phyloP scores from a whole-genome alignment of 2,888 invertebrate species.

The Lasioglossum zephyrum region DNA sequence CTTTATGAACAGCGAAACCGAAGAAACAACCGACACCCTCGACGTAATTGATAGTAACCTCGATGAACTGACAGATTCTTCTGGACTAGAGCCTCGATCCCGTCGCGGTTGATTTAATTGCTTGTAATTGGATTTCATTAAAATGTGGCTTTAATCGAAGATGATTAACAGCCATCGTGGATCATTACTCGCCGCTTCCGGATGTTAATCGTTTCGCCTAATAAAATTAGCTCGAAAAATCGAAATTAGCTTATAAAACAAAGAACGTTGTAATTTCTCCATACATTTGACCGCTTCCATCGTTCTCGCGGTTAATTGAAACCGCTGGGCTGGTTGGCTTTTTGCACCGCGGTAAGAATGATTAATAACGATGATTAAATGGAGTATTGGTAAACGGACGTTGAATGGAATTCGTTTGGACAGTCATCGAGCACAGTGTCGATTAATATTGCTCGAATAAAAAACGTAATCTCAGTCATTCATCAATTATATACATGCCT shows the following conservation, averaged over 20 bases:
- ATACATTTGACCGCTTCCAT: not conserved
- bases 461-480: not conserved
- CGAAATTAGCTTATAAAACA: not conserved
- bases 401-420: not conserved
- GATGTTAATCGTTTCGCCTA: constrained; percentile 15
- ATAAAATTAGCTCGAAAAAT: not conserved
- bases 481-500: not conserved
- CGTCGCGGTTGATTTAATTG: constrained; percentile 41
- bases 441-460: not conserved
- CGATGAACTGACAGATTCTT: constrained; percentile 2
- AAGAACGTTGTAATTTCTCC: not conserved
- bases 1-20: not conserved
- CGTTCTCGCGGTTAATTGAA: not conserved
- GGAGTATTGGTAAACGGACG: not conserved
- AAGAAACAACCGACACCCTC: constrained; percentile 20
- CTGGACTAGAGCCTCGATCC: not conserved
- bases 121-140: constrained; percentile 75
- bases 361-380: not conserved
- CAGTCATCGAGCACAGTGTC: not conserved
- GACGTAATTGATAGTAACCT: not conserved
- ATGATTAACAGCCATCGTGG: constrained; percentile 56
- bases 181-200: constrained; percentile 49
- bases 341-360: not conserved
- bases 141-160: constrained; percentile 74
- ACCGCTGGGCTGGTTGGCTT: not conserved